These are phyloP conservation scores for Girardinus metallicus DNA, from an alignment of 2,797 vertebrate species.

Conservation along the genomic window DNA sequence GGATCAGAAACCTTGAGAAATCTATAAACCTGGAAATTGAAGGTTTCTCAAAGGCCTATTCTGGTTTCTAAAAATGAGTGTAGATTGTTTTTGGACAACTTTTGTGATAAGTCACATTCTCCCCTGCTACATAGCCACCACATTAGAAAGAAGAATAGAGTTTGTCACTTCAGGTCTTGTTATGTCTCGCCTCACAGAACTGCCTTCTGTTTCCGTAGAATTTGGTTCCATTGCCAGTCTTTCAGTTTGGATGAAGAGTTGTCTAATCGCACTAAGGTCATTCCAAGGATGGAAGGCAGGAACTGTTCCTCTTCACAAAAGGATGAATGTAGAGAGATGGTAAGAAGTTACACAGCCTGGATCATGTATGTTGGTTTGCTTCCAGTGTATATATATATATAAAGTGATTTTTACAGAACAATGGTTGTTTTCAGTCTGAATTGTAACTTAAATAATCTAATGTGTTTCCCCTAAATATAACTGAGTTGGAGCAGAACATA, in stretches of 20 bases:
- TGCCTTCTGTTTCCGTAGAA: neutral
- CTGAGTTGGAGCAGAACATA: neutral
- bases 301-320: neutral
- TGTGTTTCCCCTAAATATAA: neutral
- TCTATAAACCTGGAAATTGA: neutral
- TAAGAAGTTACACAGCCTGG: neutral
- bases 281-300: neutral
- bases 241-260: neutral
- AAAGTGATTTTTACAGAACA: neutral
- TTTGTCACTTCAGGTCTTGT: neutral
- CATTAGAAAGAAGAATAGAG: neutral
- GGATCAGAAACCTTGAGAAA: neutral
- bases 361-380: neutral
- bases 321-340: neutral
- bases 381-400: neutral
- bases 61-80: neutral
- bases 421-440: neutral
- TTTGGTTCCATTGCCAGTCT: neutral
- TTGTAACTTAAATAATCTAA: neutral
- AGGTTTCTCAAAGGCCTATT: neutral
- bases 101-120: neutral
- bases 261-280: neutral
- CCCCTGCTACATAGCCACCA: neutral
- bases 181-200: neutral
- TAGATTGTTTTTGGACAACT: neutral